Conservation (phyloP, 2,797 vertebrate genomes). For the Lerista edwardsae region DNA sequence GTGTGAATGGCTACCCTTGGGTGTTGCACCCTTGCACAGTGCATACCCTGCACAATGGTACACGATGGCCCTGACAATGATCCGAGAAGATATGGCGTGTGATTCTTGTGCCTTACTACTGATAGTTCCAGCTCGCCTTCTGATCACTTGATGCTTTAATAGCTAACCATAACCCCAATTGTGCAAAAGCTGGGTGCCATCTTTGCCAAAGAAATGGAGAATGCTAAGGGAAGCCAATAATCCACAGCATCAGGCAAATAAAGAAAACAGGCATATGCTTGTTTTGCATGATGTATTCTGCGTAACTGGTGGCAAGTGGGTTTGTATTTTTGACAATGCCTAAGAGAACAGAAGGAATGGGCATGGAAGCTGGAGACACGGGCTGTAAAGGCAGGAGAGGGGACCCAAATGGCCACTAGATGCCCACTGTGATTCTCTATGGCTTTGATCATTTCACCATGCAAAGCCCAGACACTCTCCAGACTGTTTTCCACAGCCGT, state of each 20-base stretch:
- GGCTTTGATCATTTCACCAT: conserved; percentile 1
- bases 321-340: neutral
- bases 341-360: neutral
- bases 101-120: too few species aligned
- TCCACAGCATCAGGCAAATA: neutral
- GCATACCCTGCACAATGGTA: too few species aligned
- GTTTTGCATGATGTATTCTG: neutral
- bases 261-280: neutral
- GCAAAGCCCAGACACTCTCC: neutral
- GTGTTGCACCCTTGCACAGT: too few species aligned
- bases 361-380: neutral
- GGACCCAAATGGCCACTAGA: neutral
- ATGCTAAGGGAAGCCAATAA: neutral
- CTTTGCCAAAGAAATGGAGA: neutral
- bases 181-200: neutral
- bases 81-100: too few species aligned
- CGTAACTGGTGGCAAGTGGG: neutral
- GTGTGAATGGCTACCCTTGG: too few species aligned
- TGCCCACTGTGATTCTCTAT: neutral
- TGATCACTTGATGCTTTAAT: too few species aligned
- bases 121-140: too few species aligned
- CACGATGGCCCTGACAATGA: too few species aligned
- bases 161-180: too few species aligned
- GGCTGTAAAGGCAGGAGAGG: neutral
- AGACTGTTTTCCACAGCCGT: neutral